Conservation (phyloP, 2,113 vertebrate genomes). For the Neolamprologus longior region DNA sequence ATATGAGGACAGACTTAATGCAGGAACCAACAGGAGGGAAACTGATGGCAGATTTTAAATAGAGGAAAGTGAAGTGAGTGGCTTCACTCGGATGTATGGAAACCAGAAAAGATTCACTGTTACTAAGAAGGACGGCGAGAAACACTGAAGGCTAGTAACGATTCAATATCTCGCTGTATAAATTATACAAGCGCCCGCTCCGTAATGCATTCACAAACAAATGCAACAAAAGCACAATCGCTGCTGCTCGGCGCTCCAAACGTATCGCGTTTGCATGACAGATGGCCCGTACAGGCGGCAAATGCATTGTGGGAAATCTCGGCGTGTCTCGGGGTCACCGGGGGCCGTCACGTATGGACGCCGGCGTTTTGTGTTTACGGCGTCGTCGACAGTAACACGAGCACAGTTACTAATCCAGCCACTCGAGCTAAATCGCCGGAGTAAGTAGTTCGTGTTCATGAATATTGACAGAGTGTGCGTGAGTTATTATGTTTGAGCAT, state of each 20-base stretch:
- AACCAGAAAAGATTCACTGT: not conserved
- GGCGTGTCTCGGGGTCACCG: not conserved
- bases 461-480: slow-evolving; percentile 44
- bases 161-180: slow-evolving; percentile 15
- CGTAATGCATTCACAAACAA: slow-evolving; percentile 22
- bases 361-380: not conserved
- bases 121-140: not conserved
- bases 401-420: slow-evolving; percentile 30
- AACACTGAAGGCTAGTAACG: not conserved
- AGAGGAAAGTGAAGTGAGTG: not conserved
- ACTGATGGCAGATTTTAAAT: not conserved
- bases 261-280: slow-evolving; percentile 2
- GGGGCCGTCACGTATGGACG: not conserved
- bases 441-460: slow-evolving; percentile 50
- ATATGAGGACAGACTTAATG: not conserved
- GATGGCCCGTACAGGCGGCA: not conserved
- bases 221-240: slow-evolving; percentile 24
- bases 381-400: not conserved
- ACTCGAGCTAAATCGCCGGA: slow-evolving; percentile 32
- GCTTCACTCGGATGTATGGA: not conserved
- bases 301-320: slow-evolving; percentile 40
- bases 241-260: not conserved
- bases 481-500: slow-evolving; percentile 29
- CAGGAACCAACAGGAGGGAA: not conserved
- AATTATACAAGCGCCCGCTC: slow-evolving; percentile 25